Evolutionary conservation across 1,140 invertebrate genomes (phyloP).

Genomic region (Drosophila ambigua): DNA sequence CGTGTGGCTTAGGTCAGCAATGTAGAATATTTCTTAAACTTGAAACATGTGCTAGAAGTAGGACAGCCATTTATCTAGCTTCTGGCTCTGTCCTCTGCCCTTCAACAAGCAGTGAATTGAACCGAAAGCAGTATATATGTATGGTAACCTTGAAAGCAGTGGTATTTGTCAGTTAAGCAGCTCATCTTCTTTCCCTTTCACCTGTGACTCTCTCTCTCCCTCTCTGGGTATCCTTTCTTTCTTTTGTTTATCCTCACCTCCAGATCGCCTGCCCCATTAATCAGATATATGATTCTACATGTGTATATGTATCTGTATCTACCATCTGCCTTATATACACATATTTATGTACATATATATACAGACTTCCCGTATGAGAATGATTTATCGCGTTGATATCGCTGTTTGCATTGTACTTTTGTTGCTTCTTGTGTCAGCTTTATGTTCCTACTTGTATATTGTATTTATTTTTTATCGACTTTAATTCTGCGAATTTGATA

Average conservation of each 20-base stretch:
- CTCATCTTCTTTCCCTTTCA: too few species aligned
- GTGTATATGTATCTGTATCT: not conserved
- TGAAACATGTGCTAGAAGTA: too few species aligned
- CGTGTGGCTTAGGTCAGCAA: too few species aligned
- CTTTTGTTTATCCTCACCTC: not conserved
- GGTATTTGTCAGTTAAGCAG: too few species aligned
- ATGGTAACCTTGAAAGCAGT: too few species aligned
- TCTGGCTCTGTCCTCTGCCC: too few species aligned
- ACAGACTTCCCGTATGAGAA: conserved; percentile 30
- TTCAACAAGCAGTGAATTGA: too few species aligned
- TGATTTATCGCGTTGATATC: conserved; percentile 52
- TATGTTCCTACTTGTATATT: conserved; percentile 23
- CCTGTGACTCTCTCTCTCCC: not conserved
- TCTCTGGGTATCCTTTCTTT: not conserved
- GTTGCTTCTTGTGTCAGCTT: conserved; percentile 35
- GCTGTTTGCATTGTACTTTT: conserved; percentile 52
- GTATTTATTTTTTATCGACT: conserved; percentile 46
- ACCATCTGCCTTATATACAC: not conserved
- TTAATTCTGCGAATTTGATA: conserved; percentile 40
- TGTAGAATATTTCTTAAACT: too few species aligned
- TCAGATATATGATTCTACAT: not conserved
- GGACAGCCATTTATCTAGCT: too few species aligned
- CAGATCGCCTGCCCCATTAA: too few species aligned
- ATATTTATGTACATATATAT: not conserved
- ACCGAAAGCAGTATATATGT: too few species aligned